Percentiles rank a stretch among this genome's conserved stretches.
Conservation (phyloP, 2,113 vertebrate genomes). For the Nyctibius bracteatus region DNA sequence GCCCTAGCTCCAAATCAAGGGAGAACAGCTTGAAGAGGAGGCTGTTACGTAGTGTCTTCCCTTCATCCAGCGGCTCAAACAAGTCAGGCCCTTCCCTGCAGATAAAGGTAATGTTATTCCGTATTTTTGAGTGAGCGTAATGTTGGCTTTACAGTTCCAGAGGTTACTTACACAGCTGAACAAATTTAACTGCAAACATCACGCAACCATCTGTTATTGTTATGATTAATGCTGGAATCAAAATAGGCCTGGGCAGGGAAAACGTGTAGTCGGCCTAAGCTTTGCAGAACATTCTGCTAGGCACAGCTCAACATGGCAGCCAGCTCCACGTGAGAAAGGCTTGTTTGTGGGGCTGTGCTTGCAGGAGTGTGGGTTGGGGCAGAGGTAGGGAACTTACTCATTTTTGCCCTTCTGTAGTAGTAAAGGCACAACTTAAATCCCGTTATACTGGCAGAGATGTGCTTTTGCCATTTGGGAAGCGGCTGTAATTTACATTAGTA, state of each 20-base stretch:
- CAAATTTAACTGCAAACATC: not conserved
- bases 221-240: not conserved
- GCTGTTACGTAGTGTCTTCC: constrained; percentile 72
- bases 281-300: not conserved
- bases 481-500: not conserved
- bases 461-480: not conserved
- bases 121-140: not conserved
- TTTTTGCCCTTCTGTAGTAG: not conserved
- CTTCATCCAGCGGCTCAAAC: constrained; percentile 30
- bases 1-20: constrained; percentile 66
- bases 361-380: not conserved
- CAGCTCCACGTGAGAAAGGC: not conserved
- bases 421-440: not conserved
- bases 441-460: not conserved
- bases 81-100: constrained; percentile 55
- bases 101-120: constrained; percentile 66
- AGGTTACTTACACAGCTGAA: not conserved
- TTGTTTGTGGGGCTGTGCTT: not conserved
- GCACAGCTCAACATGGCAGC: not conserved
- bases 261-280: accelerated
- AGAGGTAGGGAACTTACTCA: not conserved
- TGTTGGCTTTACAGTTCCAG: not conserved
- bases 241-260: not conserved
- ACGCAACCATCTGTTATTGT: not conserved
- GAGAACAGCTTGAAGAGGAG: constrained; percentile 75